phyloP scores from a whole-genome alignment of 2,113 vertebrate species.

The Leuciscus idus region DNA sequence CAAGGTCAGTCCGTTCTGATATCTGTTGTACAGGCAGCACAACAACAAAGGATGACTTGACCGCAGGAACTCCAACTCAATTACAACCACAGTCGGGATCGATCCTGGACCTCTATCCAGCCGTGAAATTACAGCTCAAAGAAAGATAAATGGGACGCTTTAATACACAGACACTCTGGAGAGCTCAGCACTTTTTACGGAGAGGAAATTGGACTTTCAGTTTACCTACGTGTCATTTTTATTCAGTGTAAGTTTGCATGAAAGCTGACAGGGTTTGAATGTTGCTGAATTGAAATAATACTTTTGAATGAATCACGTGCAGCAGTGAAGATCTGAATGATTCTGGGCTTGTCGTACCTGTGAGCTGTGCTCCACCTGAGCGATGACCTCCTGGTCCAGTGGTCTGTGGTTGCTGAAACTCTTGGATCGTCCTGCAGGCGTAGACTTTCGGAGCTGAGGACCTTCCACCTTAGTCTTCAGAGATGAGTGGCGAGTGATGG shows the following conservation, averaged over 20 bases:
- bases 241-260: neutral
- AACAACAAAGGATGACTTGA: neutral
- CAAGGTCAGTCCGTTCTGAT: neutral
- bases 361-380: constrained; percentile 84
- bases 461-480: constrained; percentile 94
- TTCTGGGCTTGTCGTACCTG: constrained; percentile 63
- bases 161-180: neutral
- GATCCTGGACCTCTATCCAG: constrained; percentile 28
- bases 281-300: neutral
- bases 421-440: constrained; percentile 91
- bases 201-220: constrained; percentile 3
- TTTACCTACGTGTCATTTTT: neutral
- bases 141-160: constrained; percentile 2
- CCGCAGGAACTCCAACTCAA: constrained; percentile 11
- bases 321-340: neutral
- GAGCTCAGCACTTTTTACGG: constrained; percentile 38
- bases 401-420: constrained; percentile 99
- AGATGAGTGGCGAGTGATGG: constrained; percentile 94
- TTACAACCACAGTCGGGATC: constrained; percentile 12
- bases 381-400: constrained; percentile 90
- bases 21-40: neutral
- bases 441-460: constrained; percentile 88
- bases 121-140: constrained; percentile 48
- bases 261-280: neutral
- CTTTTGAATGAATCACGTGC: neutral